Evolutionary conservation across 2,888 invertebrate genomes (phyloP).

Genomic region (Phyllotreta cruciferae): DNA sequence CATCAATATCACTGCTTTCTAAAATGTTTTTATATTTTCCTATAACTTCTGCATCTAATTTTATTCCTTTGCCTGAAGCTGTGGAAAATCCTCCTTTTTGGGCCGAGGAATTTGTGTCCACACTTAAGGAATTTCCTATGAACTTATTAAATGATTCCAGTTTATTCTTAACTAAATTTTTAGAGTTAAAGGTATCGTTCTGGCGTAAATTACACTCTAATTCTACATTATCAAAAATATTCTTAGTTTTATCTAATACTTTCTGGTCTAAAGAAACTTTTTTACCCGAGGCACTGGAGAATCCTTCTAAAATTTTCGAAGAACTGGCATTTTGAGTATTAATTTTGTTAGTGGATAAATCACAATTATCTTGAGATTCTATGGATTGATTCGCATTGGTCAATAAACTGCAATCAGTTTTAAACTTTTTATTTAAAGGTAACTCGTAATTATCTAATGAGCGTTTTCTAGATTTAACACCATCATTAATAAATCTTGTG

Average conservation of each 20-base stretch:
- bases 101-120: too few species aligned
- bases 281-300: constrained; percentile 31
- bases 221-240: constrained; percentile 49
- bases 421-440: constrained; percentile 25
- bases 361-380: constrained; percentile 15
- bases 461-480: constrained; percentile 3
- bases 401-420: constrained; percentile 3
- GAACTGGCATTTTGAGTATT: constrained; percentile 6
- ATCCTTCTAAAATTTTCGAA: constrained; percentile 7
- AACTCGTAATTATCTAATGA: constrained; percentile 11
- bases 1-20: too few species aligned
- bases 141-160: too few species aligned
- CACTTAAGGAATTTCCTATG: too few species aligned
- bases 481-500: background rate
- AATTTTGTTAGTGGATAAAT: constrained; percentile 17
- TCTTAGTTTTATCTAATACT: constrained; percentile 52
- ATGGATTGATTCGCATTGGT: constrained; percentile 16
- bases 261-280: constrained; percentile 30
- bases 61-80: too few species aligned
- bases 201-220: background rate
- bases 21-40: too few species aligned
- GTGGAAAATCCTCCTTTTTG: too few species aligned
- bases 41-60: too few species aligned
- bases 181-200: background rate
- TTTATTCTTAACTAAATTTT: constrained; percentile 2